These are phyloP conservation scores for Ooceraea biroi DNA, from an alignment of 1,140 invertebrate species.

Conservation along the genomic window DNA sequence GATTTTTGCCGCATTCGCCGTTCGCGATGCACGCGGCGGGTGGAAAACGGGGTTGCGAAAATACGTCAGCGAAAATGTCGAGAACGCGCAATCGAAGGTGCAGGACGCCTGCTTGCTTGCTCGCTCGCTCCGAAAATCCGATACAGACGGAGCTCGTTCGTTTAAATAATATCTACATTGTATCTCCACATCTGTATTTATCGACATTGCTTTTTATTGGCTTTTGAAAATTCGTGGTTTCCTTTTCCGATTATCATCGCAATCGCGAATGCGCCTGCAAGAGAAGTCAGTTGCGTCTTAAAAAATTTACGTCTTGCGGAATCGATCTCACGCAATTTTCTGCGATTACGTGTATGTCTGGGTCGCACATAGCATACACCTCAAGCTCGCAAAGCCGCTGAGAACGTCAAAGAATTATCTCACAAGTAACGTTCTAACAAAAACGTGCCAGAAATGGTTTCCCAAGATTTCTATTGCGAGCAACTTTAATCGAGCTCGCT, in stretches of 20 bases:
- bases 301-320: conserved; percentile 18
- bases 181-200: too few relatives aligned
- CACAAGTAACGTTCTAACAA: too few relatives aligned
- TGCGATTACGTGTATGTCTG: neutral
- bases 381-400: neutral
- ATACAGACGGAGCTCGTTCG: conserved; percentile 57
- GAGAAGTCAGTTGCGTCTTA: too few relatives aligned
- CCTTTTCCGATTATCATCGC: conserved; percentile 50
- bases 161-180: conserved; percentile 63
- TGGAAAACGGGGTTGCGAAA: conserved; percentile 1
- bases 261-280: conserved; percentile 3
- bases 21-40: neutral
- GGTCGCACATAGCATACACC: neutral
- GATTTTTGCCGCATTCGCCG: conserved; percentile 53
- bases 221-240: conserved; percentile 44
- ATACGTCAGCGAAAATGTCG: conserved; percentile 44
- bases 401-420: neutral
- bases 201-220: conserved; percentile 54
- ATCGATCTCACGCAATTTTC: neutral
- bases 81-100: conserved; percentile 56
- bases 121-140: conserved; percentile 45
- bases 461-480: neutral
- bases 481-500: too few relatives aligned
- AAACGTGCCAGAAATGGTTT: conserved; percentile 10
- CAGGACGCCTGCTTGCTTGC: conserved; percentile 5